phyloP scores from a whole-genome alignment of 2,113 vertebrate species.

The Romanogobio albipinnatus region DNA sequence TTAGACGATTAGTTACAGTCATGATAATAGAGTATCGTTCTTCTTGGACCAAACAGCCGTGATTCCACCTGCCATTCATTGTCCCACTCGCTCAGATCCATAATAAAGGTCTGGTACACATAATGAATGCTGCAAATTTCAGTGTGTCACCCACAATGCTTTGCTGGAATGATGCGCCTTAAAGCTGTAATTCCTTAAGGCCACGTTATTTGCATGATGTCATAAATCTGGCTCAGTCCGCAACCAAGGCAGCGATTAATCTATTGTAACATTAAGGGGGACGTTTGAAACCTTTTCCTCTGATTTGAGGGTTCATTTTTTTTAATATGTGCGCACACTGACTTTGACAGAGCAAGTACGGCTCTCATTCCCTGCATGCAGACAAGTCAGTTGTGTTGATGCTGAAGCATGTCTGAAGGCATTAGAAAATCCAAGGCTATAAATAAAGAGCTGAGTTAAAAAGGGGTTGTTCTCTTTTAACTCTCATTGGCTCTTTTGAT shows the following conservation, averaged over 20 bases:
- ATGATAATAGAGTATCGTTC: background rate
- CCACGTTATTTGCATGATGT: constrained; percentile 53
- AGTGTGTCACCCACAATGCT: constrained; percentile 38
- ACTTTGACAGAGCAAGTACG: background rate
- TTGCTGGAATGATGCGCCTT: constrained; percentile 23
- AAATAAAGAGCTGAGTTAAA: constrained; percentile 9
- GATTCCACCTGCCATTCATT: constrained; percentile 38
- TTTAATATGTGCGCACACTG: background rate
- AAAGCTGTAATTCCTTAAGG: constrained; percentile 46
- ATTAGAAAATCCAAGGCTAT: constrained; percentile 5
- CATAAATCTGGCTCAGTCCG: constrained; percentile 48
- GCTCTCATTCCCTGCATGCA: constrained; percentile 11
- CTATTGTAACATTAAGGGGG: constrained; percentile 42
- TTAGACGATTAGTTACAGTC: background rate
- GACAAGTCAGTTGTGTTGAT: constrained; percentile 4
- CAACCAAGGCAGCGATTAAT: constrained; percentile 25
- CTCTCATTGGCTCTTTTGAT: constrained; percentile 16
- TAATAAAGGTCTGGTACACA: constrained; percentile 55
- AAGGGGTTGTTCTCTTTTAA: background rate
- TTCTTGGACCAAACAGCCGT: background rate
- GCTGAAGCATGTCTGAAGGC: constrained; percentile 1
- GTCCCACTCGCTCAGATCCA: constrained; percentile 30
- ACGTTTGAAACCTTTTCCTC: constrained; percentile 46
- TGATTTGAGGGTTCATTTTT: constrained; percentile 40
- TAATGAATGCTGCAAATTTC: constrained; percentile 46